Evolutionary conservation across 2,888 invertebrate genomes (phyloP).

Genomic region (Phyllotreta striolata): DNA sequence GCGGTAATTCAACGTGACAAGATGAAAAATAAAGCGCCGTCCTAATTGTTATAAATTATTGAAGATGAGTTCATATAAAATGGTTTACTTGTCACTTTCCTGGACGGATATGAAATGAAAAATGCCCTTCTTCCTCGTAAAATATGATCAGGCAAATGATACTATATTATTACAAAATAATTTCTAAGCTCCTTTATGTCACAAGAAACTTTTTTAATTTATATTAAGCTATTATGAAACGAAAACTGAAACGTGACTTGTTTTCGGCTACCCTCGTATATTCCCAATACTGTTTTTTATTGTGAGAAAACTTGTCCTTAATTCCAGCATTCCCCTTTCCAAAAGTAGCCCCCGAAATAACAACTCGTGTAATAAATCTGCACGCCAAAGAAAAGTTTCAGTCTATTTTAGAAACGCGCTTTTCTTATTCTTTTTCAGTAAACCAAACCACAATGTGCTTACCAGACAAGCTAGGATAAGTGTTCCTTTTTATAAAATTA

Average conservation of each 20-base stretch:
- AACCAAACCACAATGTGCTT: conserved; percentile 26
- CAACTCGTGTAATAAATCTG: conserved; percentile 13
- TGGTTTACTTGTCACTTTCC: conserved; percentile 13
- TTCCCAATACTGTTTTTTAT: no score
- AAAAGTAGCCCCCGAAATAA: conserved; percentile 8
- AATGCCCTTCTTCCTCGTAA: not conserved
- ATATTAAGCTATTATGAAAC: no score
- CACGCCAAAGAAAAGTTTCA: conserved; percentile 5
- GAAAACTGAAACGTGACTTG: no score
- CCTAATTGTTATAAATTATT: conserved; percentile 20
- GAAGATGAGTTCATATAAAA: conserved; percentile 12
- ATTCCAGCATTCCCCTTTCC: conserved; percentile 4
- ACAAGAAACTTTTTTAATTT: no score
- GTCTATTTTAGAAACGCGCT: conserved; percentile 14
- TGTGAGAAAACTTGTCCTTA: not conserved
- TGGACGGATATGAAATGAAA: conserved; percentile 2
- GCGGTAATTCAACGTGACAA: conserved; percentile 14
- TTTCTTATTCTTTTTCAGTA: conserved; percentile 19
- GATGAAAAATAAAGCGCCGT: conserved; percentile 15
- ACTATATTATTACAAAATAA: conserved; percentile 2
- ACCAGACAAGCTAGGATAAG: not conserved
- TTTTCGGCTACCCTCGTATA: no score
- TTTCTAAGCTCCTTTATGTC: not conserved
- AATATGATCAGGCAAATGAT: conserved; percentile 1
- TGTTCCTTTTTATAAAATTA: no score